Base-by-base conservation (phyloP, 2,113 vertebrate genomes). In the Syrrhaptes paradoxus region DNA sequence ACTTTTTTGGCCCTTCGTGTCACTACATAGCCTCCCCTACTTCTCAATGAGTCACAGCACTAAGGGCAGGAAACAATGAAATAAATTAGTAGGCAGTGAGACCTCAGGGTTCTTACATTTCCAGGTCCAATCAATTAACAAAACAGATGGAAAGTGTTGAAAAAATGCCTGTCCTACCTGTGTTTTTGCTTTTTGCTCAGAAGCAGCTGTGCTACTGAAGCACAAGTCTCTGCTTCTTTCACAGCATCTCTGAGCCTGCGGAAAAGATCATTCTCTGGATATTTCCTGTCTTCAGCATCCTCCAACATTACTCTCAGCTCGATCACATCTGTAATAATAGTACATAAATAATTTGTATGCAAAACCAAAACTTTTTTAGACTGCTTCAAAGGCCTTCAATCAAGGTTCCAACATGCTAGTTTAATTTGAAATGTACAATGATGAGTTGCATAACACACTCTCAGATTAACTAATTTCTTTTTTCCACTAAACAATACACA, bases 171-270 rank as follows among this genome's bases (percentile, higher is more conserved):
- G 9, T 68, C 97, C 95, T 90, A 99, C 99, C 98, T 99, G 95
- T 99, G 99, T 32, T 98, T 99, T 85, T 99, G 99, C 89, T 99
- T 99, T 97, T 99, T 99, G 95, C 99, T 99, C 87, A 99, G 98
- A 88, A 99, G 98, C 85, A 99, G 97, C 95, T 99, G 99, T 70
- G 99, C 99, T n/a, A 99, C 99, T 21, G 99, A 99, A 54, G 99
- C 99, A 97, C 99, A 99, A 8, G 99, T 99, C 97, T 99, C 99
- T 2, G 99, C 99, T 97, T 99, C 99, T 96, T 99, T 99, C 59
- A 99, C 99, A 96, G 99, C 99, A 94, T 99, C 99, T 91, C 98
- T 98, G 49, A 99, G 98, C 74, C 98, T 98, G 34, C 99, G 98
- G 95, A 99, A 99, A 63, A 99, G 98, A 70, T 98, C 97, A 18